These are phyloP conservation scores for Gisinianus flammeolus DNA, from an alignment of 2,888 invertebrate species.

Conservation along the genomic window DNA sequence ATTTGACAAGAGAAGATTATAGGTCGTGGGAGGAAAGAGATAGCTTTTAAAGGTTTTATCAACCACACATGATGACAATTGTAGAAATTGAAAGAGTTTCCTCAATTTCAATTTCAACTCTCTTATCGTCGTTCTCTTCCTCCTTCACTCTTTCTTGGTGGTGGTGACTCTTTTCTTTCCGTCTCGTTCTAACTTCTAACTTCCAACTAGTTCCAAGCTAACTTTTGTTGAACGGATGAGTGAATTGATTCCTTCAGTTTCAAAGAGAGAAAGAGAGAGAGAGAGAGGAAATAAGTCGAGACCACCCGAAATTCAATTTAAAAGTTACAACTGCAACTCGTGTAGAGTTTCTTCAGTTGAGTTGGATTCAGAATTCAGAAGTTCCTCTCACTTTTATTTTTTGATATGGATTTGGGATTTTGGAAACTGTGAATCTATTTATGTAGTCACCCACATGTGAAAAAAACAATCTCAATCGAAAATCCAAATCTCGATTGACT, in stretches of 20 bases:
- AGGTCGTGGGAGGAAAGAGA: neutral
- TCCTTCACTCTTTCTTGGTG: no score
- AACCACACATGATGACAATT: neutral
- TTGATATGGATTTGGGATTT: neutral
- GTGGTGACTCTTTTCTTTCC: neutral
- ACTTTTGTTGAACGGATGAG: neutral
- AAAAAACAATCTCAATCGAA: no score
- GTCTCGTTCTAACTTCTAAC: neutral
- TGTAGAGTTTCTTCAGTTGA: no score
- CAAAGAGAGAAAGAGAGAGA: neutral
- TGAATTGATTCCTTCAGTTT: neutral
- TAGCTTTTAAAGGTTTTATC: no score
- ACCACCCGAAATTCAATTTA: constrained; percentile 50
- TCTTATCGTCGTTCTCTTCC: no score
- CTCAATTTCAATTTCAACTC: no score
- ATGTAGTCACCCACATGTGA: no score
- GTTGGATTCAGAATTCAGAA: neutral
- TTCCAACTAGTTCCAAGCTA: neutral
- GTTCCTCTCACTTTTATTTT: neutral
- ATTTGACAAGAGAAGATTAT: neutral
- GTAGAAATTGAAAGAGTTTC: neutral
- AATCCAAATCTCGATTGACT: constrained; percentile 29
- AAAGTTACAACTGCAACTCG: constrained; percentile 3
- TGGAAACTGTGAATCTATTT: neutral
- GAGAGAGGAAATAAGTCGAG: constrained; percentile 23